Evolutionary conservation across 2,888 invertebrate genomes (phyloP).

Genomic region (Agrenia bidenticulata): DNA sequence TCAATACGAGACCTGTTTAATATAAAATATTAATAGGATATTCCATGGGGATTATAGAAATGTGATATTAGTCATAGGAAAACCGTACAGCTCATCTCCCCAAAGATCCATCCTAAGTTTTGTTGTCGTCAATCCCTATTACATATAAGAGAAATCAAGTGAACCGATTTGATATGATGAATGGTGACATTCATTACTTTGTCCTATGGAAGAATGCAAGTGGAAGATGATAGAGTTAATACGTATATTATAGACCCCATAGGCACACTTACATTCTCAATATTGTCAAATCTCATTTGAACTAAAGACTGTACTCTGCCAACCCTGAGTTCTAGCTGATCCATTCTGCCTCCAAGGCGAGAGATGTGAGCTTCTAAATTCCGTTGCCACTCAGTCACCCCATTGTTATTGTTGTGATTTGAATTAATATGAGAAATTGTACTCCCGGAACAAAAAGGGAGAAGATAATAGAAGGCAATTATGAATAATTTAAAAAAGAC

Average conservation of each 20-base stretch:
- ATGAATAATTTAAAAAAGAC: constrained; percentile 9
- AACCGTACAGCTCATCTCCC: too few relatives aligned
- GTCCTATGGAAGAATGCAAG: not conserved
- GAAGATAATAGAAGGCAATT: constrained; percentile 1
- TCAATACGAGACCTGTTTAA: constrained; percentile 47
- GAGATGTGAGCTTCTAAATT: constrained; percentile 49
- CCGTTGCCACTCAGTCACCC: constrained; percentile 25
- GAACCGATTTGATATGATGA: too few relatives aligned
- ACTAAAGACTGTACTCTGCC: constrained; percentile 56
- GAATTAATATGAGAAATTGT: not conserved
- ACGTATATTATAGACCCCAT: not conserved
- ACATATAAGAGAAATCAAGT: too few relatives aligned
- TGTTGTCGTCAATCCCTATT: constrained; percentile 5
- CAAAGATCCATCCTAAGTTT: constrained; percentile 46
- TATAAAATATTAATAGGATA: too few relatives aligned
- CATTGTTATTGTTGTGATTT: constrained; percentile 8
- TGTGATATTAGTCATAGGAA: too few relatives aligned
- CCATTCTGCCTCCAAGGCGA: constrained; percentile 55
- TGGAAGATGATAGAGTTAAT: not conserved
- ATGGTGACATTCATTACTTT: too few relatives aligned
- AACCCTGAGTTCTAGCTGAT: constrained; percentile 58
- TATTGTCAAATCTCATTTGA: constrained; percentile 46
- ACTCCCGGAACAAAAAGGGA: constrained; percentile 4
- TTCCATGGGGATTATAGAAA: too few relatives aligned
- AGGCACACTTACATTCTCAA: constrained; percentile 46